Evolutionary conservation across 2,113 vertebrate genomes (phyloP), one percentile per base, ranked within the genome.

Genomic region (Phalacrocorax carbo): DNA sequence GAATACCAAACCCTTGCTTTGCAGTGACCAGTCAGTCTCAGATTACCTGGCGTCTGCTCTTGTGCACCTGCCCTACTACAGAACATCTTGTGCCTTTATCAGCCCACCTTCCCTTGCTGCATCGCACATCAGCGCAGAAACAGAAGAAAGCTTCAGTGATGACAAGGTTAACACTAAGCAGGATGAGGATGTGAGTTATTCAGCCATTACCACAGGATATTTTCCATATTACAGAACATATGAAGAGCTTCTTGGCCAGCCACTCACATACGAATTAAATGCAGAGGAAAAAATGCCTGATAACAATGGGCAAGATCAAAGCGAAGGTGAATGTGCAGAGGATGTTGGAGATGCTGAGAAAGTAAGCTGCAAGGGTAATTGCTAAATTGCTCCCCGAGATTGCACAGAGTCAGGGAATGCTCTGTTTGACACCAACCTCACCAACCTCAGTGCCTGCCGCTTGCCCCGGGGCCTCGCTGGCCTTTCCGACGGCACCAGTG

Each of bases 11-110:
- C 55, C 66, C 19, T 26, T 20, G 2, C 61, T 78, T 25, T 78
- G 77, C 65, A 61, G 14, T 15, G 68, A 95, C 34, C 75, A 32
- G 46, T 23, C 78, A 11, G 27, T 12, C 73, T 44, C 64, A 55
- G 83, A 65, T 7, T 15, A 42, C 34, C 34, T 2, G 1, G 16
- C 3, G 30, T 8, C 65, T 30, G 32, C 29, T 62, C 40, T 60
- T 17, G 72, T 32, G 2, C 95, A 83, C 49, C 61, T 92, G 84
- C 95, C 97, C 48, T 97, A 86, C 96, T 97, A 96, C 71, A 87
- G 96, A 71, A 97, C 90, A 8, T 21, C 66, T 3, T 65, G 57
- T 3, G 3, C 79, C 72, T 66, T 83, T 26, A 36, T 17, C 18
- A 27, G 54, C 51, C 57, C 68, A 30, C 15, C 52, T 46, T 32